phyloP scores from a whole-genome alignment of 2,113 vertebrate genomes.

The Protobothrops mucrosquamatus region DNA sequence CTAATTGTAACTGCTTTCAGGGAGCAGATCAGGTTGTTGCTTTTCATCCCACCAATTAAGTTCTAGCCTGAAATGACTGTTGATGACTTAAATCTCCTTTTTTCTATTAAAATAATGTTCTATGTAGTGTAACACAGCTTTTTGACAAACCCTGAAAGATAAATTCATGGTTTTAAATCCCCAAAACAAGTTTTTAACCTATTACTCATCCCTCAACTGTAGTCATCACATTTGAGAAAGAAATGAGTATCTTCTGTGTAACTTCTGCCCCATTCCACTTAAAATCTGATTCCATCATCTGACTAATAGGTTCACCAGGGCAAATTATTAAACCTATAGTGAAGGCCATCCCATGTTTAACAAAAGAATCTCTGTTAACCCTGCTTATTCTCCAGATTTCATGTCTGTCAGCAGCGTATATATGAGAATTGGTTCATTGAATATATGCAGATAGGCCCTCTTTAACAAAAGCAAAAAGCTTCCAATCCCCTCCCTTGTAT shows the following conservation, averaged over 20 bases:
- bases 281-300: not conserved
- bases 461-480: not conserved
- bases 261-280: not conserved
- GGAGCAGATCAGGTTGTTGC: not conserved
- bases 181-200: conserved; percentile 26
- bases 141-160: conserved; percentile 47
- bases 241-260: not conserved
- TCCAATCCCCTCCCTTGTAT: not conserved
- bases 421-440: not conserved
- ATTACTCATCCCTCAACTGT: conserved; percentile 12
- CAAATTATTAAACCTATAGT: not conserved
- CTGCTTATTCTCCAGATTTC: not conserved
- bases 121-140: conserved; percentile 43
- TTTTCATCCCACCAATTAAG: not conserved
- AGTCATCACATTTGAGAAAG: not conserved
- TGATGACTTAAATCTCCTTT: conserved; percentile 49
- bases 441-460: not conserved
- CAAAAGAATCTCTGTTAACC: not conserved
- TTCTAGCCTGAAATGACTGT: conserved; percentile 38
- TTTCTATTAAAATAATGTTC: conserved; percentile 48
- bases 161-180: conserved; percentile 22
- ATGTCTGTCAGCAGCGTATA: not conserved
- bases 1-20: conserved; percentile 12
- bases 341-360: not conserved
- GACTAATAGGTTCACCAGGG: not conserved